Conservation (phyloP, 2,888 invertebrate genomes). For the Abrostola tripartita region DNA sequence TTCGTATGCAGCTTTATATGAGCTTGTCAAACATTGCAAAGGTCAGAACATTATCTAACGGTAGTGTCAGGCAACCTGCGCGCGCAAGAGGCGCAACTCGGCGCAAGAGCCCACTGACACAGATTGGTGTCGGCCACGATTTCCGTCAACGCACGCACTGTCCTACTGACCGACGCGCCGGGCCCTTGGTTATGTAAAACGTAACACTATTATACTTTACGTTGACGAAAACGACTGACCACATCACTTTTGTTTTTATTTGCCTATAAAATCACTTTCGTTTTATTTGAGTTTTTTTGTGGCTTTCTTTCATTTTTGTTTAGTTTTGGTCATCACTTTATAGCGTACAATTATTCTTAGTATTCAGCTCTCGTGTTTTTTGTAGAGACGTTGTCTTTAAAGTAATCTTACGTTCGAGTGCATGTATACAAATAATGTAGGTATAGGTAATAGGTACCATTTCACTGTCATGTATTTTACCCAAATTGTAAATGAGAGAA, state of each 20-base stretch:
- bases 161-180: conserved; percentile 71
- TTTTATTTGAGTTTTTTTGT: conserved; percentile 9
- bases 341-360: conserved; percentile 4
- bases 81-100: conserved; percentile 21
- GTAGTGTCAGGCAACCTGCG: conserved; percentile 51
- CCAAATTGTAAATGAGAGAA: too few relatives aligned
- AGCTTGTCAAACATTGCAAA: conserved; percentile 69
- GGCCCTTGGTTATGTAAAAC: conserved; percentile 72
- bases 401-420: too few relatives aligned
- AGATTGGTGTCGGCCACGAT: conserved; percentile 59
- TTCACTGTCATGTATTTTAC: too few relatives aligned
- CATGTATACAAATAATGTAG: not conserved
- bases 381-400: too few relatives aligned
- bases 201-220: conserved; percentile 55
- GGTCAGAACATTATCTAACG: conserved; percentile 81
- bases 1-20: conserved; percentile 12
- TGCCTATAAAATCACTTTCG: conserved; percentile 32
- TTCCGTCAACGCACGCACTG: conserved; percentile 64
- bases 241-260: conserved; percentile 42
- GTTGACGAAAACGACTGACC: conserved; percentile 36
- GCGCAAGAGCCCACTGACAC: conserved; percentile 72
- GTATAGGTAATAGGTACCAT: too few relatives aligned
- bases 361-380: not conserved
- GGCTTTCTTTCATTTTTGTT: conserved; percentile 21
- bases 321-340: conserved; percentile 12